Conservation (phyloP, 1,140 invertebrate species). For the Drosophila truncata region DNA sequence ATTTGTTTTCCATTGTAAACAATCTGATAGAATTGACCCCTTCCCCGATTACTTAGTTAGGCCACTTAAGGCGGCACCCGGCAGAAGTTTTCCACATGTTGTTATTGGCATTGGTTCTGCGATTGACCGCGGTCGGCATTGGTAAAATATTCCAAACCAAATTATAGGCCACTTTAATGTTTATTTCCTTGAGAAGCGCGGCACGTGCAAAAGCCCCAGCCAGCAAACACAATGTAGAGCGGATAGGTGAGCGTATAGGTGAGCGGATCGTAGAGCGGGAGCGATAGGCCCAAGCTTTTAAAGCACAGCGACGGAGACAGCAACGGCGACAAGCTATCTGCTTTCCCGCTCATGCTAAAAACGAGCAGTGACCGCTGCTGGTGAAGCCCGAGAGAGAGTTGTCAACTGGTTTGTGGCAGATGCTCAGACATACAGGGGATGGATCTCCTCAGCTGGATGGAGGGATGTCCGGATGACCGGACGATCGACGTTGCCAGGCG, state of each 20-base stretch:
- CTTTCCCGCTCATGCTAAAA: background rate
- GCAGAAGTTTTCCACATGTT: constrained; percentile 26
- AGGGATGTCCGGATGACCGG: background rate
- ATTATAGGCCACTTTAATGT: constrained; percentile 29
- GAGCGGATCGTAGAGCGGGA: constrained; percentile 4
- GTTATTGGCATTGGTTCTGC: constrained; percentile 8
- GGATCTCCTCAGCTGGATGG: background rate
- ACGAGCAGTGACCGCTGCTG: constrained; percentile 4
- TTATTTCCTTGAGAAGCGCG: constrained; percentile 32
- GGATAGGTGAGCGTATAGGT: constrained; percentile 21
- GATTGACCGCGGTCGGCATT: constrained; percentile 24
- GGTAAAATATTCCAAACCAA: constrained; percentile 46
- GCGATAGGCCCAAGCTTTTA: constrained; percentile 38
- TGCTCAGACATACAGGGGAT: background rate
- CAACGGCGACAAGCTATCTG: background rate
- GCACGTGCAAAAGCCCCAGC: constrained; percentile 53
- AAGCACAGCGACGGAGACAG: constrained; percentile 36
- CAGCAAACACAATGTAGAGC: constrained; percentile 28
- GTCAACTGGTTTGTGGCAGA: constrained; percentile 27
- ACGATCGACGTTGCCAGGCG: constrained; percentile 36
- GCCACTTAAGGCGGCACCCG: constrained; percentile 1
- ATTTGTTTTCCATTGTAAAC: constrained; percentile 3
- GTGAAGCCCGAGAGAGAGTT: constrained; percentile 9
- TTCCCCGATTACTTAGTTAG: background rate
- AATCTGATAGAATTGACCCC: constrained; percentile 1